phyloP scores from a whole-genome alignment of 1,140 invertebrate genomes.

The Wasmannia auropunctata region DNA sequence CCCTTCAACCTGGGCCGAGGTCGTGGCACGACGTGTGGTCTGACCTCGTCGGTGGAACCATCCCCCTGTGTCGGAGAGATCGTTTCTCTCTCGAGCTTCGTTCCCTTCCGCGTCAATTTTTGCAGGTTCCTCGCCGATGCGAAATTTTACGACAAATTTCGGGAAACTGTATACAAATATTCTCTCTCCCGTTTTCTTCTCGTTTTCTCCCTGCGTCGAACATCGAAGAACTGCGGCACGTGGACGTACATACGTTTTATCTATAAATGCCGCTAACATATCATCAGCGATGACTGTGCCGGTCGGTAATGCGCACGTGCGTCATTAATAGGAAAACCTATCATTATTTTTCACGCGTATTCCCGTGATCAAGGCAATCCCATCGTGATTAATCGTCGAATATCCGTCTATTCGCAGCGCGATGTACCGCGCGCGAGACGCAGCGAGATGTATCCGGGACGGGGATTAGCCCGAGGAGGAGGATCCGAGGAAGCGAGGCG shows the following conservation, averaged over 20 bases:
- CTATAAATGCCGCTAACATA: not conserved
- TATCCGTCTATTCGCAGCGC: not conserved
- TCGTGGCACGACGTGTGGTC: not conserved
- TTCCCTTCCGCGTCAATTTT: not conserved
- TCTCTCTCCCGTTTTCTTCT: not conserved
- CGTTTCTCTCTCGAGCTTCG: not conserved
- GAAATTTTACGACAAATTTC: too few relatives aligned
- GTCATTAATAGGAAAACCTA: constrained; percentile 45
- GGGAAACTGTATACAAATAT: not conserved
- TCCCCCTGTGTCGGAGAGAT: not conserved
- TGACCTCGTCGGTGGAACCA: not conserved
- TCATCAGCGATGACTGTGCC: constrained; percentile 7
- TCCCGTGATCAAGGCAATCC: not conserved
- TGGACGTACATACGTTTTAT: too few relatives aligned
- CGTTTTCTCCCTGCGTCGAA: not conserved
- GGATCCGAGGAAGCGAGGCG: not conserved
- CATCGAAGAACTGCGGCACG: not conserved
- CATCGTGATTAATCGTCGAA: constrained; percentile 1
- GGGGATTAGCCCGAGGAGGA: not conserved
- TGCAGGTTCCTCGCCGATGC: not conserved
- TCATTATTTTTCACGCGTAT: constrained; percentile 26
- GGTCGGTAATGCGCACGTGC: not conserved
- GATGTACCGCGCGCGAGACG: not conserved
- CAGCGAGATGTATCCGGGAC: not conserved
- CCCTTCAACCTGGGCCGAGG: not conserved